A percentile compares a stretch with the other conserved stretches of the same genome.
Conservation (phyloP, 1,140 invertebrate genomes). For the Aporrectodea caliginosa region DNA sequence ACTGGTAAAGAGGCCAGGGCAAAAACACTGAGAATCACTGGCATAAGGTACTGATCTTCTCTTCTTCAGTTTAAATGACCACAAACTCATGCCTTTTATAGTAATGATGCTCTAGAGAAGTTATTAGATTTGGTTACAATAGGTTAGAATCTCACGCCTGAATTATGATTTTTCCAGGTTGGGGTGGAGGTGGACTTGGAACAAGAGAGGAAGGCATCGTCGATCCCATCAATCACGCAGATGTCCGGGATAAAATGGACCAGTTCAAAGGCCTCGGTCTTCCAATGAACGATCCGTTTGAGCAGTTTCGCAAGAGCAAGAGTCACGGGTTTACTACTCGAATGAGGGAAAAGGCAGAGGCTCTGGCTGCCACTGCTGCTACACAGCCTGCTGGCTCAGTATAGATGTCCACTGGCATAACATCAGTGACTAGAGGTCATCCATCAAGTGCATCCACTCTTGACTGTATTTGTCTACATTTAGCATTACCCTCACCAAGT, state of each 20-base stretch:
- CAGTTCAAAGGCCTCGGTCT: conserved; percentile 86
- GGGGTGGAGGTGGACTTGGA: conserved; percentile 83
- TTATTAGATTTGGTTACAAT: too few species aligned
- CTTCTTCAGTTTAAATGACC: neutral
- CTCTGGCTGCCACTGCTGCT: conserved; percentile 46
- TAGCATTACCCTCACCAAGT: too few species aligned
- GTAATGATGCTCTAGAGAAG: too few species aligned
- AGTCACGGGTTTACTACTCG: conserved; percentile 91
- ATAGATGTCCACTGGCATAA: too few species aligned
- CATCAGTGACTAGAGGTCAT: too few species aligned
- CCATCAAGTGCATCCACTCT: too few species aligned
- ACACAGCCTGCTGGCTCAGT: conserved; percentile 34
- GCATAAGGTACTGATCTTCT: neutral
- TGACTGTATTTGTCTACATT: too few species aligned
- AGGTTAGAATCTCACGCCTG: too few species aligned
- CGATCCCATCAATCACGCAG: conserved; percentile 84
- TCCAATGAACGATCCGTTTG: conserved; percentile 81
- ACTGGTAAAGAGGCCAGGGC: too few species aligned
- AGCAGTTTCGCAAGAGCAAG: conserved; percentile 94
- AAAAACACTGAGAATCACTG: too few species aligned
- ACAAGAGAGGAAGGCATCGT: conserved; percentile 90
- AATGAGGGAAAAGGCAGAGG: conserved; percentile 88
- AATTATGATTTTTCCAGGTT: conserved; percentile 61
- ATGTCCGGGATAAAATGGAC: conserved; percentile 83
- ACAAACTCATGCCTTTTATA: too few species aligned